Conservation (phyloP, 2,113 vertebrate genomes). For the Salminus brasiliensis region DNA sequence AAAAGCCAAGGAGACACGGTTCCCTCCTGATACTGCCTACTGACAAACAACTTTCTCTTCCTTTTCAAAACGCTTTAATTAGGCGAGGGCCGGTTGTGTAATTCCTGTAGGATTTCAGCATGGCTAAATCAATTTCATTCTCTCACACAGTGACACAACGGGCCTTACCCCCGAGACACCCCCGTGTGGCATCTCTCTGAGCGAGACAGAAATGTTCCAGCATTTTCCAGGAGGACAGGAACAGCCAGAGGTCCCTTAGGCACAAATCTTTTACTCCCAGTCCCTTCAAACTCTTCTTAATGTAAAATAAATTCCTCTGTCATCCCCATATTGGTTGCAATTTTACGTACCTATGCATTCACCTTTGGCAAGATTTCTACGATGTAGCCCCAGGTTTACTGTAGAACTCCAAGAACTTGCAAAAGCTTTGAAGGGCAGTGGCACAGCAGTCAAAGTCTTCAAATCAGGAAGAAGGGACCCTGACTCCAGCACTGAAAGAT, state of each 20-base stretch:
- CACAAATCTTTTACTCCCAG: background rate
- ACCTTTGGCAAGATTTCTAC: too few relatives aligned
- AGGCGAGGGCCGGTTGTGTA: conserved; percentile 36
- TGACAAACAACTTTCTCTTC: conserved; percentile 46
- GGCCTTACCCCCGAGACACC: background rate
- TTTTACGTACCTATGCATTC: background rate
- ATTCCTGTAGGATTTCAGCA: conserved; percentile 34
- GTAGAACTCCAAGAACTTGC: background rate
- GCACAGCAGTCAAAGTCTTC: too few relatives aligned
- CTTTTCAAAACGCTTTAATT: conserved; percentile 55
- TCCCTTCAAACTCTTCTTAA: conserved; percentile 9
- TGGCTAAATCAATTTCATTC: conserved; percentile 54
- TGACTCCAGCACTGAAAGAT: too few relatives aligned
- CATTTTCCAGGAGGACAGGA: conserved; percentile 5
- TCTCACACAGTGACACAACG: conserved; percentile 31
- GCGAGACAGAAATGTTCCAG: background rate
- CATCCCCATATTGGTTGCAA: background rate
- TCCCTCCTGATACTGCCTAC: conserved; percentile 3
- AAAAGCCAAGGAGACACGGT: conserved; percentile 6
- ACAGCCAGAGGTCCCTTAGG: conserved; percentile 9
- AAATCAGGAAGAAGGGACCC: too few relatives aligned
- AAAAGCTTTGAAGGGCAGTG: background rate
- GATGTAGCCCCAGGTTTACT: background rate
- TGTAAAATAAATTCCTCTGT: conserved; percentile 15
- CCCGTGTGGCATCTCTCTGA: conserved; percentile 3